A percentile compares a stretch with the other conserved stretches of the same genome.
Conservation (phyloP, 2,113 vertebrate genomes). For the Brachypodius melanocephalos region DNA sequence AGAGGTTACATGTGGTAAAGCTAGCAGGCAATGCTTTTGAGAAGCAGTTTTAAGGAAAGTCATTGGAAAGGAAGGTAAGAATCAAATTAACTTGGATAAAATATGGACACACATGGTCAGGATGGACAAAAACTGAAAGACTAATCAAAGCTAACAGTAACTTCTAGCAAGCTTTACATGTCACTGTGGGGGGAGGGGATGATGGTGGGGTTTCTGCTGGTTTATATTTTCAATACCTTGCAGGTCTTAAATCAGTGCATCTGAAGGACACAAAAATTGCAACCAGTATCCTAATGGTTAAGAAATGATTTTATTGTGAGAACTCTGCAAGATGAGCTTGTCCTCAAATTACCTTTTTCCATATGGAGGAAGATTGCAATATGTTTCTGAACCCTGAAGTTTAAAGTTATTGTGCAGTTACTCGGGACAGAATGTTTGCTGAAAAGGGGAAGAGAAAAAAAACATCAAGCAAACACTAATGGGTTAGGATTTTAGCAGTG, state of each 20-base stretch:
- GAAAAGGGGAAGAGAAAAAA: neutral
- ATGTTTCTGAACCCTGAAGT: neutral
- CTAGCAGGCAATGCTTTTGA: neutral
- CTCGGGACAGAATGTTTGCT: neutral
- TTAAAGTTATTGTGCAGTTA: neutral
- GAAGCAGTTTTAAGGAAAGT: neutral
- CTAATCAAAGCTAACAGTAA: neutral
- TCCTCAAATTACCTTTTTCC: neutral
- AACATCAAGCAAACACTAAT: neutral
- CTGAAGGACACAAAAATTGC: neutral
- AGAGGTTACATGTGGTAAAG: neutral
- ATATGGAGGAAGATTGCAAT: neutral
- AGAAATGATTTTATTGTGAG: neutral
- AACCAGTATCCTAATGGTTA: neutral
- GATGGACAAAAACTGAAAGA: neutral
- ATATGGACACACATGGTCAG: neutral
- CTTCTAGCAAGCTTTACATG: neutral
- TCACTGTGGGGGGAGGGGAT: fast-evolving
- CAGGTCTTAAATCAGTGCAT: neutral
- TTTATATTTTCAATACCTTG: neutral
- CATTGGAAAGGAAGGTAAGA: neutral
- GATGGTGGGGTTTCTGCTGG: neutral
- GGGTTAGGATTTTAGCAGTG: neutral
- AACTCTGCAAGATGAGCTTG: neutral
- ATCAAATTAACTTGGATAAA: neutral